These are phyloP conservation scores for Dryadula phaetusa DNA, from an alignment of 2,888 invertebrate genomes.

Conservation along the genomic window DNA sequence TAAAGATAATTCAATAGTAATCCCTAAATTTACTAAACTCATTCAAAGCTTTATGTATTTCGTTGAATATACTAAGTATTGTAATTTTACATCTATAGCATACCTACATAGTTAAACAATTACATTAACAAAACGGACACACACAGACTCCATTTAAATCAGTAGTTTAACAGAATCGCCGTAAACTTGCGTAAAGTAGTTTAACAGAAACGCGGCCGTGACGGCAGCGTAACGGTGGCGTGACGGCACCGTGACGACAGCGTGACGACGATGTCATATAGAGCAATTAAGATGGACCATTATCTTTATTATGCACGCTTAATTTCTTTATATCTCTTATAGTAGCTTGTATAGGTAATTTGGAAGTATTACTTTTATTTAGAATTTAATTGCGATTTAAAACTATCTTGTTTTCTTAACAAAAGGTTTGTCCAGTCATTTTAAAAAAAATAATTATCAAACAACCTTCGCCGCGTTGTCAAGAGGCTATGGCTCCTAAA, in stretches of 20 bases:
- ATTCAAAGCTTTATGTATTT: too few relatives aligned
- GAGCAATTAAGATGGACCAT: conserved; percentile 39
- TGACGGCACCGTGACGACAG: conserved; percentile 16
- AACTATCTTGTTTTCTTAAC: not conserved
- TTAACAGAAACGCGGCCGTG: conserved; percentile 9
- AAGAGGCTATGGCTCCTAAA: too few relatives aligned
- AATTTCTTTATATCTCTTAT: conserved; percentile 3
- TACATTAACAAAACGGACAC: not conserved
- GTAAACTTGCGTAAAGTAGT: conserved; percentile 37
- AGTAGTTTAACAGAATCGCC: conserved; percentile 21
- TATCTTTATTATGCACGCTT: conserved; percentile 13
- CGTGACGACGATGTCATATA: conserved; percentile 50
- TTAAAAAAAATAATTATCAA: too few relatives aligned
- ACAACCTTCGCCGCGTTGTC: too few relatives aligned
- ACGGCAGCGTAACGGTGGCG: conserved; percentile 8
- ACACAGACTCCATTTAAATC: conserved; percentile 9
- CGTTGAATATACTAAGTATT: not conserved
- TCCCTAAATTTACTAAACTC: too few relatives aligned
- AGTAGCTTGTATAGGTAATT: not conserved
- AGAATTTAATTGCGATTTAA: not conserved
- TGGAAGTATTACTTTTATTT: not conserved
- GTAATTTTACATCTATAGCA: not conserved
- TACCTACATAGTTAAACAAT: not conserved
- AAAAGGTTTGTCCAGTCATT: too few relatives aligned
- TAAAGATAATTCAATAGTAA: too few relatives aligned